phyloP scores from a whole-genome alignment of 2,888 invertebrate genomes.

The Petrolisthes cinctipes region DNA sequence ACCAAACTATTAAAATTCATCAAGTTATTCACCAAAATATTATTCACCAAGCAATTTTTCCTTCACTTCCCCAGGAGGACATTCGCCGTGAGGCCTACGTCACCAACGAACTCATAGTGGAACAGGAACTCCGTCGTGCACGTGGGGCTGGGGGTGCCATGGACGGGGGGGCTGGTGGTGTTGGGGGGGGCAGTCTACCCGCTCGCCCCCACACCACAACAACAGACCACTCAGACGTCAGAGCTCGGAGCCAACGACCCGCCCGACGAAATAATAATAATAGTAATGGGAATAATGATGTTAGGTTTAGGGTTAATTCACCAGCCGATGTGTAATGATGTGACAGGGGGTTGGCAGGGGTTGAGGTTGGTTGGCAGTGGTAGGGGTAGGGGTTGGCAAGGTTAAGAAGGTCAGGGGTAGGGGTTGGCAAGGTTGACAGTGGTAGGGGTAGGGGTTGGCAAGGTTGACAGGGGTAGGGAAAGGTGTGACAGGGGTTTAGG shows the following conservation, averaged over 20 bases:
- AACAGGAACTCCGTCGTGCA: conserved; percentile 62
- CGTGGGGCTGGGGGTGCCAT: conserved; percentile 35
- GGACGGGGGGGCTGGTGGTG: background rate
- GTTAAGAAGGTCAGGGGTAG: background rate
- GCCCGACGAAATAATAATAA: background rate
- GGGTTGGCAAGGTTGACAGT: background rate
- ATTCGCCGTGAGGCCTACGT: conserved; percentile 59
- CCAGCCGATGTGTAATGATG: background rate
- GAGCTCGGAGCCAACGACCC: background rate
- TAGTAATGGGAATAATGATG: background rate
- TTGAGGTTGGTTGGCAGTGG: no score
- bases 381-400: background rate
- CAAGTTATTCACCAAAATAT: no score
- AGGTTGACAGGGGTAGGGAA: background rate
- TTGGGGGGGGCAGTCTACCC: background rate
- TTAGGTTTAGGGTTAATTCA: background rate
- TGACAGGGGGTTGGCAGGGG: background rate
- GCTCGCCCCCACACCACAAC: background rate
- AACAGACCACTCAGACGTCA: background rate
- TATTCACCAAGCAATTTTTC: background rate
- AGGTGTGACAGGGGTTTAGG: background rate
- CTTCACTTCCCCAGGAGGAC: conserved; percentile 42
- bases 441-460: background rate
- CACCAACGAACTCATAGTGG: conserved; percentile 65
- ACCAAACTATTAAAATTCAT: no score